These are phyloP conservation scores for Pristis pectinata DNA, from an alignment of 2,797 vertebrate species.

Conservation along the genomic window DNA sequence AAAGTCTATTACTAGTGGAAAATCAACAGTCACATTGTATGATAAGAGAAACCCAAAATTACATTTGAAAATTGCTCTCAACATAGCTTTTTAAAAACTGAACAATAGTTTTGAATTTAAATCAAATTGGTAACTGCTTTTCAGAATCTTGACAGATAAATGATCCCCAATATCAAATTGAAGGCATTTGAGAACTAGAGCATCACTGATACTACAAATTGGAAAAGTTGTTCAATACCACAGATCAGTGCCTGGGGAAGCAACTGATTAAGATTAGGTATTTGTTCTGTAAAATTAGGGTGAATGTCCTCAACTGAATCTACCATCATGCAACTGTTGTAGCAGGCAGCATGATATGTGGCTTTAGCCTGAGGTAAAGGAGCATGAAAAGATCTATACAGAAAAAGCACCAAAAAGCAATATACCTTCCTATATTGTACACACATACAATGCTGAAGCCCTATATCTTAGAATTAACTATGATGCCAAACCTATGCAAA, in stretches of 20 bases:
- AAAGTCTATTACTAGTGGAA: not conserved
- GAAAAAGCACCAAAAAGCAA: not conserved
- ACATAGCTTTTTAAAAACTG: not conserved
- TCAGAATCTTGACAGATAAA: not conserved
- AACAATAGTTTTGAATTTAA: not conserved
- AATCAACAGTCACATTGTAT: not conserved
- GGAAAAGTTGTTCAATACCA: not conserved
- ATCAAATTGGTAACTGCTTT: not conserved
- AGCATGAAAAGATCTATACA: not conserved
- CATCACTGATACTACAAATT: too few species aligned
- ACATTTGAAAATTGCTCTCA: not conserved
- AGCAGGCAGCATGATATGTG: not conserved
- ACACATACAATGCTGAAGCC: not conserved
- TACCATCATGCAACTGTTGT: not conserved
- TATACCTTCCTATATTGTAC: not conserved
- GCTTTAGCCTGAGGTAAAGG: not conserved
- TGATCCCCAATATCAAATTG: not conserved
- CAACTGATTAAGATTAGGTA: not conserved
- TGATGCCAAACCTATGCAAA: not conserved
- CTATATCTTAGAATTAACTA: not conserved
- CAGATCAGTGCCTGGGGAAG: not conserved
- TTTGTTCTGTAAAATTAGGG: not conserved
- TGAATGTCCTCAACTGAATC: not conserved
- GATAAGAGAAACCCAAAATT: not conserved
- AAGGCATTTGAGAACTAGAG: not conserved